Base-by-base conservation (phyloP, 1,140 invertebrate genomes). In the Phthorimaea operculella region DNA sequence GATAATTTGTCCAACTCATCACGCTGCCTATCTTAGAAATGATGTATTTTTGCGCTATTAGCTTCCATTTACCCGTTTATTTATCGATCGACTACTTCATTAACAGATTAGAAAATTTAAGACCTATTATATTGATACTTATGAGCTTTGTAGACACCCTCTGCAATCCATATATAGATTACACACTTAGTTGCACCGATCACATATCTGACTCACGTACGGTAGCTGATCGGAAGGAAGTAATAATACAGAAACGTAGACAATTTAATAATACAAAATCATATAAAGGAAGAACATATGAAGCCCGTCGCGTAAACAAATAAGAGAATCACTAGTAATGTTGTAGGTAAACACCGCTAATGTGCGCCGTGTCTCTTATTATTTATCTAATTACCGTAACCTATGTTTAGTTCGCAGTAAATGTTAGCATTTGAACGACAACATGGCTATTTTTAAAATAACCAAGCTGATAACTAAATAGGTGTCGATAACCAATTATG, bases 201-300 rank as follows among this genome's bases (percentile, higher is more conserved):
- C 36, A 39, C 36, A 1, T 3, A 5, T n/a, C 36, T 28, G 21
- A 39, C 36, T 10, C 36, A 10, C 36, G 8, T 39, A 12, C 36
- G n/a, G 10, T 39, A n/a, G 36, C 10, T 39, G 36, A 58, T 68
- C 62, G 66, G 70, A 72, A 72, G 72, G 64, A 64, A 61, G 54
- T 51, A 51, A 52, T 53, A 55, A 52, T 28, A 57, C 50, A 61
- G 54, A 49, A 34, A 54, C 59, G 33, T 59, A 49, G 54, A 47
- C 45, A 57, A 42, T 56, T 56, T 57, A 28, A 28, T 28, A 28
- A 28, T 28, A 47, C 15, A 47, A 47, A 47, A 47, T 47, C 7
- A 4, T 14, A 47, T 2, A 4, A 4, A 39, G 36, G 10, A 39
- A 9, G 8, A 39, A 39, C 36, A 12, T 39, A 14, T 4, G 44